phyloP scores from a whole-genome alignment of 2,888 invertebrate genomes.

The Rhogogaster chlorosoma region DNA sequence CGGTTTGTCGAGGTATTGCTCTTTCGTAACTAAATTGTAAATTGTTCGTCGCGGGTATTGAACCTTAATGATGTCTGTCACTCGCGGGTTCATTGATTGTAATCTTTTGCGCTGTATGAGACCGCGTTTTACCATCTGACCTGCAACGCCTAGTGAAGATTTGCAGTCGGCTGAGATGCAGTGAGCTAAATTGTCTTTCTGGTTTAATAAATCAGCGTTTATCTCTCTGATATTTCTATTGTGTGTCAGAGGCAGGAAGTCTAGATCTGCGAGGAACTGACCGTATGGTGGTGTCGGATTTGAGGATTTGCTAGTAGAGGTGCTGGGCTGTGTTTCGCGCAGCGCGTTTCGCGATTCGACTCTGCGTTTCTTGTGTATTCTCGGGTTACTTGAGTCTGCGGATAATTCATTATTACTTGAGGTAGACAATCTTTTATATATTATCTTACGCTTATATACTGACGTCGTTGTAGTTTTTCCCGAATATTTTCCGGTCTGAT shows the following conservation, averaged over 20 bases:
- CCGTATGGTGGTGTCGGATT: neutral
- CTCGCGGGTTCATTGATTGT: neutral
- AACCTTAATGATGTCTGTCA: neutral
- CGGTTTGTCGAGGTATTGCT: neutral
- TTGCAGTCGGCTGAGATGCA: conserved; percentile 1
- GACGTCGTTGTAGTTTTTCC: too few relatives aligned
- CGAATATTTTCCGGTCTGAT: too few relatives aligned
- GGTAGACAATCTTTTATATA: too few relatives aligned
- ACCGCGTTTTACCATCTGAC: neutral
- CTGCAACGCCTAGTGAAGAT: neutral
- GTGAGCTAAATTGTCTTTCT: neutral
- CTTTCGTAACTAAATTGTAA: neutral
- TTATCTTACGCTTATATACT: too few relatives aligned
- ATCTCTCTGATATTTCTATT: conserved; percentile 11
- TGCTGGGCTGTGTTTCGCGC: neutral
- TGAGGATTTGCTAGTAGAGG: too few relatives aligned
- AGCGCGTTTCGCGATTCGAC: neutral
- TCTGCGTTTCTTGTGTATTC: neutral
- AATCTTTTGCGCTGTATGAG: neutral
- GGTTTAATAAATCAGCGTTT: neutral
- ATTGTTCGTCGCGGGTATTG: neutral
- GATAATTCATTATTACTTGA: too few relatives aligned
- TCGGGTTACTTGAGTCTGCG: too few relatives aligned
- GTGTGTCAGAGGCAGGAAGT: neutral
- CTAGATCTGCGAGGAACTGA: neutral